Base-by-base conservation (phyloP, 2,797 vertebrate species). In the Sphaeramia orbicularis region DNA sequence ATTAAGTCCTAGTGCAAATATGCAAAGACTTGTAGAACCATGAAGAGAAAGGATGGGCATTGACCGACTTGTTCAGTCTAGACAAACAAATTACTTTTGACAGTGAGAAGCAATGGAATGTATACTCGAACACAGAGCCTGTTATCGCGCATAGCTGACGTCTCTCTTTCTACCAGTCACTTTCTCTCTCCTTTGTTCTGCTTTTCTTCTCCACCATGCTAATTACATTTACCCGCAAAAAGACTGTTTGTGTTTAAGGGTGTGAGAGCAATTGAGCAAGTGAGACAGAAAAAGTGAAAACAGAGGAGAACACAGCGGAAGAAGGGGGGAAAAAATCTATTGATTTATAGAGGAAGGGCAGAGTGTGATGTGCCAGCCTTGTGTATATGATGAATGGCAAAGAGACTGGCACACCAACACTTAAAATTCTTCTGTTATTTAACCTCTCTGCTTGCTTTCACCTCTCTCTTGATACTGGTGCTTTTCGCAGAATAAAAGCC, bases 351-450 rank as follows among this genome's bases (percentile, higher is more conserved):
- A 86, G 80, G 88, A 86, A 87, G 66, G 83, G 79, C 72, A 68
- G 77, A 86, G 83, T 78, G 81, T 60, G 80, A 87, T 82, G 69
- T 86, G 82, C 78, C 91, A 80, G 74, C 74, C 65, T 80, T 42
- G 65, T 47, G 63, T 81, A 84, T 87, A 89, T 90, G 91, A 93
- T 94, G 91, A 94, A 94, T 92, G 86, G 81, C 76, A 90, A 80
- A 84, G 74, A 78, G 86, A 90, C 61, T 88, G 83, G 87, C 88
- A 71, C 58, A 65, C 61, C 80, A 73, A 65, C 63, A 71, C 80
- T 80, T 70, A 64, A 57, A 63, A 74, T 69, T 83, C 80, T 70
- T 71, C 81, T 71, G 81, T 81, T 82, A 77, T 87, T 80, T 86
- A 79, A 86, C 80, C 71, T 79, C 58, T 69, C 49, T 14, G 27